These are phyloP conservation scores for Gymnoscopelus microlampas DNA, from an alignment of 2,797 vertebrate species.

Conservation along the genomic window DNA sequence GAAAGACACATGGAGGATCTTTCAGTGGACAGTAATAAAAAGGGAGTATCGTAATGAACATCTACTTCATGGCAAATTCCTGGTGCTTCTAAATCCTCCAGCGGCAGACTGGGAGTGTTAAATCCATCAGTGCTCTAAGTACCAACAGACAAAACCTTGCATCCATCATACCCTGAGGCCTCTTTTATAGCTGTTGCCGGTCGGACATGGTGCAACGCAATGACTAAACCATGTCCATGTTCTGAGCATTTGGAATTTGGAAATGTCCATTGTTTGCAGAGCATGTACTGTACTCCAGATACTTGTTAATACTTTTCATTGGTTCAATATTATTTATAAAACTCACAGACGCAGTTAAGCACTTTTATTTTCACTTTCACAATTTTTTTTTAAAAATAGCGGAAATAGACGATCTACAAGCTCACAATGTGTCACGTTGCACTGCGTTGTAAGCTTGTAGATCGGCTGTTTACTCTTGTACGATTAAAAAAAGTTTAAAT, in stretches of 20 bases:
- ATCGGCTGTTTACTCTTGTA: too few species aligned
- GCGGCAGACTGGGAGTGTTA: slow-evolving; percentile 51
- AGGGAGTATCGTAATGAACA: slow-evolving; percentile 40
- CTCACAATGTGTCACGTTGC: too few species aligned
- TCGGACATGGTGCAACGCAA: slow-evolving; percentile 22
- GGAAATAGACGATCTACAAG: too few species aligned
- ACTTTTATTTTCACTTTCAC: too few species aligned
- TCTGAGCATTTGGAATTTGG: slow-evolving; percentile 25
- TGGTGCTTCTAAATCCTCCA: slow-evolving; percentile 58
- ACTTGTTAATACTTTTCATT: background rate
- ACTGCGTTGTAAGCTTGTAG: too few species aligned
- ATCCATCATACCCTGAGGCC: slow-evolving; percentile 27
- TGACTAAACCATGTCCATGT: slow-evolving; percentile 44
- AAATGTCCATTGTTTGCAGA: slow-evolving; percentile 5
- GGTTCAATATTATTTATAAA: slow-evolving; percentile 4
- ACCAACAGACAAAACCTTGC: slow-evolving; percentile 16
- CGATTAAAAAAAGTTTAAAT: too few species aligned
- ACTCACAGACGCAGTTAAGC: background rate
- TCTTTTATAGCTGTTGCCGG: slow-evolving; percentile 36
- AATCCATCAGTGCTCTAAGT: slow-evolving; percentile 51
- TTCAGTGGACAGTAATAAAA: slow-evolving; percentile 44
- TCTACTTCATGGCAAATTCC: slow-evolving; percentile 53
- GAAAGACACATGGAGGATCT: slow-evolving; percentile 22
- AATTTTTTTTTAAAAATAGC: too few species aligned
- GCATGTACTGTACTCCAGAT: slow-evolving; percentile 7